phyloP scores from a whole-genome alignment of 2,797 vertebrate genomes.

The Halcyon smyrnensis region DNA sequence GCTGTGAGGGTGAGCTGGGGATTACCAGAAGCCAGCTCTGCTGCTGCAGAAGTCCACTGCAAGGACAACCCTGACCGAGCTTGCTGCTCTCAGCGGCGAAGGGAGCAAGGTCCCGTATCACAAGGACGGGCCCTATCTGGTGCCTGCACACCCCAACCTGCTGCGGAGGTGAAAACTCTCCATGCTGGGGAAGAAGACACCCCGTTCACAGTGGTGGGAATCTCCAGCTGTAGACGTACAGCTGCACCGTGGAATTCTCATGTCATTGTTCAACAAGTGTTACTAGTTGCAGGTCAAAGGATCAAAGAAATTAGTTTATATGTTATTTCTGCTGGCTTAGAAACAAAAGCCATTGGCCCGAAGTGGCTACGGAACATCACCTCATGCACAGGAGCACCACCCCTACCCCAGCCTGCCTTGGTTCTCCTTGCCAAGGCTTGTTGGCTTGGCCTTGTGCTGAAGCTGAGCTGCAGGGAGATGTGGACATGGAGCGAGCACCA shows the following conservation, averaged over 20 bases:
- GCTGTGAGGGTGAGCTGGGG: background rate
- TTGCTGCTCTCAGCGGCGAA: background rate
- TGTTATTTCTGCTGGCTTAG: background rate
- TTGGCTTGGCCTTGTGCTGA: background rate
- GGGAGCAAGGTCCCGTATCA: background rate
- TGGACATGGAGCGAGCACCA: background rate
- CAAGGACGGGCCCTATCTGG: fast-evolving
- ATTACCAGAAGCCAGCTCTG: background rate
- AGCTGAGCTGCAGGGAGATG: background rate
- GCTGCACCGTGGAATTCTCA: fast-evolving
- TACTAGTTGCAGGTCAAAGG: background rate
- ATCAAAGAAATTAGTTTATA: background rate
- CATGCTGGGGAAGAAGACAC: background rate
- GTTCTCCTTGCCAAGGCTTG: background rate
- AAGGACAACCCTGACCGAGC: background rate
- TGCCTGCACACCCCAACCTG: background rate
- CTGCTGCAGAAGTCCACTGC: background rate
- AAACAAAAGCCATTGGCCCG: background rate
- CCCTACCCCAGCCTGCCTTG: background rate
- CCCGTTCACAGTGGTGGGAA: background rate
- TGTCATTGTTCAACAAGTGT: fast-evolving
- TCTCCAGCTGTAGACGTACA: fast-evolving
- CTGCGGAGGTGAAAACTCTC: background rate
- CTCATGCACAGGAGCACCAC: background rate
- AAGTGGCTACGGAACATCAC: background rate